A percentile compares a stretch with the other conserved stretches of the same genome.
These are phyloP conservation scores for Doryteuthis pealeii DNA, from an alignment of 1,140 invertebrate species.

Conservation along the genomic window DNA sequence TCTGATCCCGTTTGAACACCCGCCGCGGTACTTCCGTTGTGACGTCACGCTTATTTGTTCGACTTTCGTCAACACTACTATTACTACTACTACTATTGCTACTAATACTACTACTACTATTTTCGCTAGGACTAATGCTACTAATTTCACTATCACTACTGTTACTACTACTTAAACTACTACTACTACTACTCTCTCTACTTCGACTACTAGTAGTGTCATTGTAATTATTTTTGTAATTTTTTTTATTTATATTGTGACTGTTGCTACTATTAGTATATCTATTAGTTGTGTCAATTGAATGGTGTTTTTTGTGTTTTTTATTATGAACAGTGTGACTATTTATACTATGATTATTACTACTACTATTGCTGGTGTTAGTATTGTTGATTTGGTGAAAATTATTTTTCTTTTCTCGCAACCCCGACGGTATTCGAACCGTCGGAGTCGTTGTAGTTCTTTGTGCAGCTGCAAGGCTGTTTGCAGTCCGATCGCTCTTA, in stretches of 20 bases:
- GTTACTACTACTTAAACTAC: not conserved
- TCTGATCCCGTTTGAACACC: not conserved
- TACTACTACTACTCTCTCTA: not conserved
- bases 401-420: no score
- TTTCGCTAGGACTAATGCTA: no score
- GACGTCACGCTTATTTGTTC: not conserved
- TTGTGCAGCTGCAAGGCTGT: not conserved
- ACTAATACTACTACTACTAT: not conserved
- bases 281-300: no score
- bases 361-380: no score
- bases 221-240: conserved; percentile 11
- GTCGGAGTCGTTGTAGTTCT: not conserved
- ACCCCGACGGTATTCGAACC: not conserved
- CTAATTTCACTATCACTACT: not conserved
- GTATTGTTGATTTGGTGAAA: no score
- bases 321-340: no score
- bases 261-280: not conserved
- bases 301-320: no score
- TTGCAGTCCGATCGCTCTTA: conserved; percentile 3
- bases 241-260: not conserved
- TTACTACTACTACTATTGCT: not conserved
- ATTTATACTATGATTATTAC: no score
- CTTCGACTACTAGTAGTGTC: not conserved
- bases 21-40: not conserved
- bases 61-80: not conserved